Percentiles rank a stretch among this genome's conserved stretches.
phyloP scores from a whole-genome alignment of 2,888 invertebrate species.

The Altica lythri region DNA sequence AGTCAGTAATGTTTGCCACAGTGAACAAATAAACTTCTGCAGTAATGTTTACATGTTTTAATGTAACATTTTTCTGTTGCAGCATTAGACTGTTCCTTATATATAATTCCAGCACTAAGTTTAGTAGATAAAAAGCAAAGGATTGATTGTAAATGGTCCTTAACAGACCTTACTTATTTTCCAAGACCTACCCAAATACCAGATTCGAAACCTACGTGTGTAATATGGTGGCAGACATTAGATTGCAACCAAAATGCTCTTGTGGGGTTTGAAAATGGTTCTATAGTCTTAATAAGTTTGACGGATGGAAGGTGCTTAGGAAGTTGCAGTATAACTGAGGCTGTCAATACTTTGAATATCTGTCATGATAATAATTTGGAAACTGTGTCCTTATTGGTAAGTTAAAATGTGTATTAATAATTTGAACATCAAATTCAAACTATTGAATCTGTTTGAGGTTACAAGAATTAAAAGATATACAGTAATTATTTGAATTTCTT shows the following conservation, averaged over 20 bases:
- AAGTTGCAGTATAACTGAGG: slow-evolving; percentile 67
- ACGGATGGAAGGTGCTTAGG: slow-evolving; percentile 71
- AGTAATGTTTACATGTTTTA: background rate
- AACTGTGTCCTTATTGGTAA: slow-evolving; percentile 68
- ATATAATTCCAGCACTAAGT: slow-evolving; percentile 65
- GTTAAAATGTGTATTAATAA: slow-evolving; percentile 27
- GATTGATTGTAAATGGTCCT: slow-evolving; percentile 64
- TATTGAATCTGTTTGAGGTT: no score
- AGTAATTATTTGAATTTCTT: no score
- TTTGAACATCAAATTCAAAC: no score
- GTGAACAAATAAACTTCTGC: background rate
- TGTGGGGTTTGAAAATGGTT: slow-evolving; percentile 69
- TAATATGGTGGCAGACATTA: slow-evolving; percentile 79
- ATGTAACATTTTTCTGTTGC: slow-evolving; percentile 37
- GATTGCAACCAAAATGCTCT: slow-evolving; percentile 73
- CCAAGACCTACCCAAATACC: slow-evolving; percentile 52
- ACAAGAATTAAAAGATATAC: no score
- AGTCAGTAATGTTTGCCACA: no score
- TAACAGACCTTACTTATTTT: slow-evolving; percentile 63
- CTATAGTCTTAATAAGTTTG: slow-evolving; percentile 68
- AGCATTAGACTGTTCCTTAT: slow-evolving; percentile 65
- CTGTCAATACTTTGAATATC: slow-evolving; percentile 67
- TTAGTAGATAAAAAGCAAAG: slow-evolving; percentile 61
- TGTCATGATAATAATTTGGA: slow-evolving; percentile 75
- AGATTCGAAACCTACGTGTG: slow-evolving; percentile 62